Conservation (phyloP, 2,888 invertebrate genomes). For the Entomobrya multifasciata region DNA sequence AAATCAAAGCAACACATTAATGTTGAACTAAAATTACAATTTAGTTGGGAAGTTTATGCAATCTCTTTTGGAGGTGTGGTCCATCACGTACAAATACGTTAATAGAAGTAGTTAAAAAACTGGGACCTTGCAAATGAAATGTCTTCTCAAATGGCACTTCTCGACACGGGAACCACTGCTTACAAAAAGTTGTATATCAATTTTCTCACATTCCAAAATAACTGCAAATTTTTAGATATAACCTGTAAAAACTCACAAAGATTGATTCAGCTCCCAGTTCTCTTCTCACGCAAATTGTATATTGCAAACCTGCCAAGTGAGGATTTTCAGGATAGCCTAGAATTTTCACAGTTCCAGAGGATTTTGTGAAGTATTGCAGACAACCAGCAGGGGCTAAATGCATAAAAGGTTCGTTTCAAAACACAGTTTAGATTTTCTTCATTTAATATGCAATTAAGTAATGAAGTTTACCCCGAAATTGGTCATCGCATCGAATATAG, state of each 20-base stretch:
- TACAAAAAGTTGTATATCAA: neutral
- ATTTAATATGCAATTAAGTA: neutral
- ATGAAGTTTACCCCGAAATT: conserved; percentile 38
- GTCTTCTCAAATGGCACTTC: conserved; percentile 59
- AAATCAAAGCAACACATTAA: neutral
- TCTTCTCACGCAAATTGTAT: conserved; percentile 61
- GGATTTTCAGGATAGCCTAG: conserved; percentile 64
- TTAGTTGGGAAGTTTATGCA: no score
- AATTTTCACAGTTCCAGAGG: conserved; percentile 51
- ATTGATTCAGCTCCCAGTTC: conserved; percentile 64
- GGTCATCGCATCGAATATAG: conserved; percentile 47
- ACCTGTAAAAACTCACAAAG: conserved; percentile 43
- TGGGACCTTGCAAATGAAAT: conserved; percentile 55
- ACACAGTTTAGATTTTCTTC: no score
- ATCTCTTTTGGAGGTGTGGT: neutral
- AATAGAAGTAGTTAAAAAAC: conserved; percentile 28
- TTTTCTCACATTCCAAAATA: neutral
- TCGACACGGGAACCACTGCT: conserved; percentile 71
- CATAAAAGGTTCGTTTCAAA: no score
- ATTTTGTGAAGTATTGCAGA: conserved; percentile 59
- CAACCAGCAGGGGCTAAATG: conserved; percentile 66
- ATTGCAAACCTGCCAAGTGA: conserved; percentile 66
- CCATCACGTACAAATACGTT: conserved; percentile 1
- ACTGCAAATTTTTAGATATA: no score
- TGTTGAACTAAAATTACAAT: no score